Evolutionary conservation across 2,888 invertebrate species (phyloP).

Genomic region (Trimorus sp.): DNA sequence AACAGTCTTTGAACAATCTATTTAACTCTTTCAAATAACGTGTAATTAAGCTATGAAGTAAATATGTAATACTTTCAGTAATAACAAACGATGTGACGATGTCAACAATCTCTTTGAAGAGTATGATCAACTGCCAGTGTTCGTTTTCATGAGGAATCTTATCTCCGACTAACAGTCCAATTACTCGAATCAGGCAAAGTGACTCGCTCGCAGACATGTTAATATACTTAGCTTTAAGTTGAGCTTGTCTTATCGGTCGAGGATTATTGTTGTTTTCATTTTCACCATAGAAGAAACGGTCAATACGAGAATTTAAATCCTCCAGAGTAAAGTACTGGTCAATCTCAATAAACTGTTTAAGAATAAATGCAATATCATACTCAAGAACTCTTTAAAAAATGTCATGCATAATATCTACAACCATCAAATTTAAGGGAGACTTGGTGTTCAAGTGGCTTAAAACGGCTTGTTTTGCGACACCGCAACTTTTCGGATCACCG

Average conservation of each 20-base stretch:
- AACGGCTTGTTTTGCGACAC: constrained; percentile 30
- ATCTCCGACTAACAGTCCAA: too few species aligned
- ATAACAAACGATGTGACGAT: too few species aligned
- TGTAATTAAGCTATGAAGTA: too few species aligned
- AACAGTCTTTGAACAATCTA: background rate
- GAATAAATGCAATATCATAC: constrained; percentile 40
- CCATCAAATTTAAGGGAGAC: constrained; percentile 31
- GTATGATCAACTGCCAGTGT: too few species aligned
- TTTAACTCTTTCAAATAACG: too few species aligned
- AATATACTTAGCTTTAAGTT: too few species aligned
- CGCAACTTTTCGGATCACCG: constrained; percentile 21
- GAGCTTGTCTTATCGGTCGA: too few species aligned
- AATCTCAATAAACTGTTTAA: constrained; percentile 27
- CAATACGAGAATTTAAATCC: constrained; percentile 26
- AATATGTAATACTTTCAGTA: too few species aligned
- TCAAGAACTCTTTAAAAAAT: constrained; percentile 30
- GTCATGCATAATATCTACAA: constrained; percentile 44
- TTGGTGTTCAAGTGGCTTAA: constrained; percentile 39
- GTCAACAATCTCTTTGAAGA: too few species aligned
- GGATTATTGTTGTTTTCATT: constrained; percentile 12
- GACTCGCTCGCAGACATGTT: too few species aligned
- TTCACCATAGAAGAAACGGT: constrained; percentile 13
- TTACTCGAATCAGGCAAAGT: too few species aligned
- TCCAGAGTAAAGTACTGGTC: constrained; percentile 13
- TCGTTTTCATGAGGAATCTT: too few species aligned